Evolutionary conservation across 92 coral and sea anemone genomes (phyloP), one percentile per base, ranked within the genome.

Genomic region (Ricordea florida): DNA sequence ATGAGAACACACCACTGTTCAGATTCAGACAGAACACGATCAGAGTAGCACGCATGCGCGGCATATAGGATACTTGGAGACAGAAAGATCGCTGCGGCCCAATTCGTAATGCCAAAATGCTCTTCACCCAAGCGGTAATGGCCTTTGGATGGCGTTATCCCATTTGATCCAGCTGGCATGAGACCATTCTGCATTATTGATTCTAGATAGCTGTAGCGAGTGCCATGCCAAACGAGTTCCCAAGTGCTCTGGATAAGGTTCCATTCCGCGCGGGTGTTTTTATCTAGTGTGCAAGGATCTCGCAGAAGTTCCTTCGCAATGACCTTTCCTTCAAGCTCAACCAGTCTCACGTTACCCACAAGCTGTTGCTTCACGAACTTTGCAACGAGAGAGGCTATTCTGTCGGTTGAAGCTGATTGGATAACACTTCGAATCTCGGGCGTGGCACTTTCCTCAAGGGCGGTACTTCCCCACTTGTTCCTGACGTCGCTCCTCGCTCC

Each of bases 1-100:
- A 81, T 55, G 10, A 86, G 66, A 23, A 86, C 80, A 47, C 92
- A 86, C 92, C 92, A 86, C 30, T 67, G 57, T 6, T 30, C 50
- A 7, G 72, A 52, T 7, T 60, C 51, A 0, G 87, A 74, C 9
- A 52, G 17, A 34, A 86, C 58, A 28, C 80, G 70, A 7, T 86
- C 87, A 6, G 92, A 32, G 45, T 86, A 86, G 62, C 44, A 50
- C 20, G 4, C 66, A 26, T 86, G 87, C 10, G 69, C 59, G 0
- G 92, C 52, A 41, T 86, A 86, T 2, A 58, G 27, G 22, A 86
- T 62, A 23, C 92, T 86, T 0, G 92, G 92, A 8, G 92, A 86
- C 2, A 86, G 53, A 41, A 86, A 86, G 57, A 86, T 81, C 13
- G 92, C 92, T 24, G 83, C 87, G 1, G 92, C 92, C 92, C 92